Evolutionary conservation across 2,888 invertebrate genomes (phyloP).

Genomic region (Ormyrus pomaceus): DNA sequence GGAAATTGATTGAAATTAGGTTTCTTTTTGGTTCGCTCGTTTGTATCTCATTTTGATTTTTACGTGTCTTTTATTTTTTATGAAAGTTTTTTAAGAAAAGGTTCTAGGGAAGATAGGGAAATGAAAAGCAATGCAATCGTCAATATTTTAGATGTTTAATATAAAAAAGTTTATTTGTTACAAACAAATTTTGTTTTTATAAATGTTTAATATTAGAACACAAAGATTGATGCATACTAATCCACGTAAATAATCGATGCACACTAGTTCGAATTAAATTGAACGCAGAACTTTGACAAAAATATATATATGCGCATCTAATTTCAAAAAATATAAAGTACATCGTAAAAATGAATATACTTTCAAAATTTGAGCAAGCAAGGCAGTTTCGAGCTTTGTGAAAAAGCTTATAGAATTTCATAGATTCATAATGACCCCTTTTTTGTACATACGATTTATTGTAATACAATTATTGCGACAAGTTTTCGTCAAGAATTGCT

Average conservation of each 20-base stretch:
- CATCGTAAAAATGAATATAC: constrained; percentile 6
- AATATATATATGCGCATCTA: neutral
- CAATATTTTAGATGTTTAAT: neutral
- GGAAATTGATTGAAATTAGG: neutral
- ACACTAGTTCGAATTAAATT: neutral
- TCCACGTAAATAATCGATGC: constrained; percentile 10
- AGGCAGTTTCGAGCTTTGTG: constrained; percentile 36
- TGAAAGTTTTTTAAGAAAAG: too few relatives aligned
- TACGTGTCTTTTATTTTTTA: too few relatives aligned
- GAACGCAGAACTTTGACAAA: neutral
- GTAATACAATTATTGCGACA: constrained; percentile 17
- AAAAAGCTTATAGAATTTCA: constrained; percentile 21
- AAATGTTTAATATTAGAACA: constrained; percentile 25
- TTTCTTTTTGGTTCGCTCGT: too few relatives aligned
- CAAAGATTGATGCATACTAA: neutral
- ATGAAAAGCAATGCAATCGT: neutral
- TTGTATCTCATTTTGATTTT: too few relatives aligned
- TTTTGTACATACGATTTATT: constrained; percentile 28
- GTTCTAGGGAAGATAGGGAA: neutral
- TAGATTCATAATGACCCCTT: neutral
- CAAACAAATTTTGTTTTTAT: constrained; percentile 29
- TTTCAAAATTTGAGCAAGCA: constrained; percentile 14
- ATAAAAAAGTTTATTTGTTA: constrained; percentile 42
- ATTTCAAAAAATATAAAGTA: neutral
- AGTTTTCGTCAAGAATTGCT: neutral